Conservation (phyloP, 2,888 invertebrate genomes). For the Trachelus troglodyta region DNA sequence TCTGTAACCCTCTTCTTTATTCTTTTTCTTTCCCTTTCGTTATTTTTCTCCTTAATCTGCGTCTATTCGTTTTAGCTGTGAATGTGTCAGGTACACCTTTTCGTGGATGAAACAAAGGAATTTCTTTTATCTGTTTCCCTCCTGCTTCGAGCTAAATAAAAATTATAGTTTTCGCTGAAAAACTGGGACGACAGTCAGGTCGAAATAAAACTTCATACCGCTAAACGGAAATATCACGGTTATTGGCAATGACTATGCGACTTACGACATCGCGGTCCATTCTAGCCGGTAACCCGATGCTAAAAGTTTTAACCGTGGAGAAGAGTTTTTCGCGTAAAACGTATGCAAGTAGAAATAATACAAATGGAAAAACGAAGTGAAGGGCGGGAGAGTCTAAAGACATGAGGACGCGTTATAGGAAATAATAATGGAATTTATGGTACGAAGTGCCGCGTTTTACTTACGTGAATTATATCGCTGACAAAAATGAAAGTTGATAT, state of each 20-base stretch:
- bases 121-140: not conserved
- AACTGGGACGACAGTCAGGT: not conserved
- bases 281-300: not conserved
- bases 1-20: not conserved
- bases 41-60: not conserved
- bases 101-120: not conserved
- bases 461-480: constrained; percentile 11
- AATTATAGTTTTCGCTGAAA: not conserved
- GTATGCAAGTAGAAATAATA: not conserved
- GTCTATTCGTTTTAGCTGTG: not conserved
- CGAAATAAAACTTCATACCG: not conserved
- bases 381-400: not conserved
- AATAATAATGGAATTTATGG: not conserved
- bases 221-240: not conserved
- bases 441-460: constrained; percentile 22
- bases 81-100: not conserved
- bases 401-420: not conserved
- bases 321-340: not conserved
- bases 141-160: not conserved
- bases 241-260: not conserved
- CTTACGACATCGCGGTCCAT: not conserved
- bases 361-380: not conserved
- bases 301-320: not conserved
- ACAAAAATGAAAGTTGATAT: constrained; percentile 15
- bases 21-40: not conserved